phyloP scores from a whole-genome alignment of 2,888 invertebrate species.

The Plagodis pulveraria region DNA sequence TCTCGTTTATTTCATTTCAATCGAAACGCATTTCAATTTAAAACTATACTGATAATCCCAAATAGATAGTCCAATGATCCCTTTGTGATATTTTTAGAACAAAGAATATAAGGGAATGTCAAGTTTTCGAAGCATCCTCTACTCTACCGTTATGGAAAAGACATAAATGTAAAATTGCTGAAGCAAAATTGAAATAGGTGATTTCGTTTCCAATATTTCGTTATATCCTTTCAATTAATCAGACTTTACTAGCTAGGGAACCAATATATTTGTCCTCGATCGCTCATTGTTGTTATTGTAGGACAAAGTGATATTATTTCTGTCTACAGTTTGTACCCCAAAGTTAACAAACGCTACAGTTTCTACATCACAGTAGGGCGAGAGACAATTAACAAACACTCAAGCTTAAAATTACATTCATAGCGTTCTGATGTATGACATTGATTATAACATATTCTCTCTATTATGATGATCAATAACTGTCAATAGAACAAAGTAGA shows the following conservation, averaged over 20 bases:
- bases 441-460: constrained; percentile 11
- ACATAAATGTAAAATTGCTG: constrained; percentile 4
- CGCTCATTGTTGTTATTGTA: constrained; percentile 13
- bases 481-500: constrained; percentile 36
- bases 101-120: constrained; percentile 13
- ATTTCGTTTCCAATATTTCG: constrained; percentile 27
- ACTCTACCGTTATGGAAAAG: constrained; percentile 5
- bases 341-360: constrained; percentile 1
- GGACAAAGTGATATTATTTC: constrained; percentile 19
- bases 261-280: constrained; percentile 13
- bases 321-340: constrained; percentile 1
- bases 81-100: constrained; percentile 19
- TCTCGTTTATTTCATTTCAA: constrained; percentile 48
- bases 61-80: constrained; percentile 22
- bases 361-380: constrained; percentile 16
- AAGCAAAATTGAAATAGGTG: constrained; percentile 17
- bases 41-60: constrained; percentile 19
- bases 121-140: constrained; percentile 10
- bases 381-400: constrained; percentile 35
- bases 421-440: constrained; percentile 40
- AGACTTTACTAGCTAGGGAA: constrained; percentile 21
- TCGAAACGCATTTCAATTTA: constrained; percentile 34
- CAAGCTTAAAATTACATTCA: constrained; percentile 40
- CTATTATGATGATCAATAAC: constrained; percentile 35
- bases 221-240: constrained; percentile 29